Evolutionary conservation across 2,113 vertebrate species (phyloP).

Genomic region (Aegypius monachus): DNA sequence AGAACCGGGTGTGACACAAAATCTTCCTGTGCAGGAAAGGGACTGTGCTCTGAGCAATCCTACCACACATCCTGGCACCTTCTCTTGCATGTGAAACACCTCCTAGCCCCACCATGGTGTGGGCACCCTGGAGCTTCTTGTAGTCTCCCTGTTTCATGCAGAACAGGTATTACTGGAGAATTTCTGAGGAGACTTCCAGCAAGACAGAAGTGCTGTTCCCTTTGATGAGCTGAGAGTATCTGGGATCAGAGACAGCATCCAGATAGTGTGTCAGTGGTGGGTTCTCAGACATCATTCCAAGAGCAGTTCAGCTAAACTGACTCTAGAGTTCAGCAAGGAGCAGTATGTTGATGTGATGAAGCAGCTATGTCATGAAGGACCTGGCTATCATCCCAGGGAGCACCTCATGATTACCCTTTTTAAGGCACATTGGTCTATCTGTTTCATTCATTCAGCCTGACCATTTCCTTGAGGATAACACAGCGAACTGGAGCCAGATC

Average conservation of each 20-base stretch:
- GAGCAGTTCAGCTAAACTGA: not conserved
- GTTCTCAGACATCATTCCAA: not conserved
- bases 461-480: not conserved
- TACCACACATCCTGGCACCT: not conserved
- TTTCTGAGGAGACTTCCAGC: not conserved
- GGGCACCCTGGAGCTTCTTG: not conserved
- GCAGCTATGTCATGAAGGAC: not conserved
- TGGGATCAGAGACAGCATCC: not conserved
- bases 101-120: not conserved
- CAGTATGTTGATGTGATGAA: not conserved
- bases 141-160: not conserved
- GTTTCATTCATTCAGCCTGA: not conserved
- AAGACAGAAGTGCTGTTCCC: not conserved
- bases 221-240: not conserved
- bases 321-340: not conserved
- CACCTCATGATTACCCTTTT: not conserved
- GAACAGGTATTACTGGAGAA: not conserved
- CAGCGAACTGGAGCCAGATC: not conserved
- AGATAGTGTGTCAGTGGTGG: not conserved
- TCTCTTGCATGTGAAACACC: not conserved
- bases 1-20: accelerated
- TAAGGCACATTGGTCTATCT: not conserved
- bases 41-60: not conserved
- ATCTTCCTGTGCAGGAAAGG: not conserved
- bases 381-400: not conserved